These are phyloP conservation scores for Hassar affinis DNA, from an alignment of 2,113 vertebrate genomes.

Conservation along the genomic window DNA sequence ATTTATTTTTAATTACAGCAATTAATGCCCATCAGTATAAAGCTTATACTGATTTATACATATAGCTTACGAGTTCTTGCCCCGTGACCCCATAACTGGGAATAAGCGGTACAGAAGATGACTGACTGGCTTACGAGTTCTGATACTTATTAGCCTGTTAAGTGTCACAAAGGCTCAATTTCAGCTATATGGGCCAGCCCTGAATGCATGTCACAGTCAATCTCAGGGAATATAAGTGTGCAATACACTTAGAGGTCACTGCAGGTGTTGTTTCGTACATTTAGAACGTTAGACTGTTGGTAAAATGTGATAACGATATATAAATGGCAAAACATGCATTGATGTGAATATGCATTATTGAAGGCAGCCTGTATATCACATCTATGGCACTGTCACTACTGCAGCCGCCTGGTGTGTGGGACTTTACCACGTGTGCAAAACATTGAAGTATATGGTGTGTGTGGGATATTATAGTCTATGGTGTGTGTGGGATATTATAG, in stretches of 20 bases:
- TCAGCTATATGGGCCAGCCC: background rate
- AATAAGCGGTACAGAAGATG: too few relatives aligned
- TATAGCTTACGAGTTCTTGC: too few relatives aligned
- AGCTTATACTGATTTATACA: too few relatives aligned
- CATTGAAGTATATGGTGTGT: constrained; percentile 63
- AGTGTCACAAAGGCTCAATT: too few relatives aligned
- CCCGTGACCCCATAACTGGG: too few relatives aligned
- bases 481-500: too few relatives aligned
- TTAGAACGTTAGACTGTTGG: background rate
- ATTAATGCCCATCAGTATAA: background rate
- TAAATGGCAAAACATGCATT: background rate
- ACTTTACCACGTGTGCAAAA: background rate
- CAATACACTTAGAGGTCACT: background rate
- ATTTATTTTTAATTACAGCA: background rate
- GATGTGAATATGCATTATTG: background rate
- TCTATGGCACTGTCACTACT: background rate
- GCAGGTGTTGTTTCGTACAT: background rate
- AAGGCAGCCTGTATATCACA: background rate
- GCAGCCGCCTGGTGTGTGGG: background rate
- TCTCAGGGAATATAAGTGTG: background rate
- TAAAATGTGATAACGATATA: background rate
- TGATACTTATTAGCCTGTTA: background rate
- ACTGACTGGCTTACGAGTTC: background rate
- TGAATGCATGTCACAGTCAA: background rate
- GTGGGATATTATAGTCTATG: too few relatives aligned